Evolutionary conservation across 2,113 vertebrate genomes (phyloP).

Genomic region (Tetrax tetrax): DNA sequence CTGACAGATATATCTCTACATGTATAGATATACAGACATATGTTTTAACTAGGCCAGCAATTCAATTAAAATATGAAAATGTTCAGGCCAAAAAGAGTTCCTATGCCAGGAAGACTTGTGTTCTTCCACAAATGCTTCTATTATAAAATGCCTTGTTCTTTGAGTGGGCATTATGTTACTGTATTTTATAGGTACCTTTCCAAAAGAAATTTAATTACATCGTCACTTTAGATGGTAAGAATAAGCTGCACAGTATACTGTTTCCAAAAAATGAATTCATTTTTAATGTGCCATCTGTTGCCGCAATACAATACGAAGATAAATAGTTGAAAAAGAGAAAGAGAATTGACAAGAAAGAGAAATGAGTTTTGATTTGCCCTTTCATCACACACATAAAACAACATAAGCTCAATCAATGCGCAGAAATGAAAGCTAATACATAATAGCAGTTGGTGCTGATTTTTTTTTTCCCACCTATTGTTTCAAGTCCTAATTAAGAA

Average conservation of each 20-base stretch:
- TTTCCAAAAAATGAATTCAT: conserved; percentile 52
- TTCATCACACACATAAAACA: conserved; percentile 67
- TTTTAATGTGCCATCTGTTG: conserved; percentile 68
- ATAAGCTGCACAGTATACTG: neutral
- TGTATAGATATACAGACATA: rapidly evolving
- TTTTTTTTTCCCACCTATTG: conserved; percentile 36
- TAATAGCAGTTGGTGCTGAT: conserved; percentile 61
- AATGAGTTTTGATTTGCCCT: conserved; percentile 74
- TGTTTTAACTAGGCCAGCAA: neutral
- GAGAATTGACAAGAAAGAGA: conserved; percentile 66
- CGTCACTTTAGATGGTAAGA: neutral
- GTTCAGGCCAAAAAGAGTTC: neutral
- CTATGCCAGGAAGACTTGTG: neutral
- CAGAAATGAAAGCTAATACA: conserved; percentile 79
- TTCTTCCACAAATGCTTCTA: neutral
- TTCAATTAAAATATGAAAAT: neutral
- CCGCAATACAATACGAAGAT: conserved; percentile 34
- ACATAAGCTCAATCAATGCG: conserved; percentile 69
- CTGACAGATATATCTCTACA: neutral
- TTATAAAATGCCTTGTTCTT: neutral
- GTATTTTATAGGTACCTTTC: conserved; percentile 27
- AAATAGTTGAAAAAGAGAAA: conserved; percentile 59
- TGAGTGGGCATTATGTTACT: conserved; percentile 8
- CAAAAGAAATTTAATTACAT: conserved; percentile 22
- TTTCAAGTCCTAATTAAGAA: conserved; percentile 74